Percentiles rank a stretch among this genome's conserved stretches.
Conservation (phyloP, 2,888 invertebrate genomes). For the Dynastes maya region DNA sequence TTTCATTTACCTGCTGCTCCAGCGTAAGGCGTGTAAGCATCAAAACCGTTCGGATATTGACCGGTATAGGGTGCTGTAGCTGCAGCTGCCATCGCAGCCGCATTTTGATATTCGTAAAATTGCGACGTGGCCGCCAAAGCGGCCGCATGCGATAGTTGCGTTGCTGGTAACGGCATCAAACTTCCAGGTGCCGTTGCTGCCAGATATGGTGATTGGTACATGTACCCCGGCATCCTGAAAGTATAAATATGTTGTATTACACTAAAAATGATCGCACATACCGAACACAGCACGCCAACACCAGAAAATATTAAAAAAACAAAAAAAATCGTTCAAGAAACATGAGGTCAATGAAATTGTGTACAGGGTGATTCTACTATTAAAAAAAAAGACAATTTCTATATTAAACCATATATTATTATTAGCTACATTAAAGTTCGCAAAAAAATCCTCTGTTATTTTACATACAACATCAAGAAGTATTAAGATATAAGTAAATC, state of each 20-base stretch:
- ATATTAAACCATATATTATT: conserved; percentile 47
- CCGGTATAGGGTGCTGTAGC: conserved; percentile 80
- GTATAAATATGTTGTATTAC: conserved; percentile 50
- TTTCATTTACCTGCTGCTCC: conserved; percentile 77
- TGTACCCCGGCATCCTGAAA: conserved; percentile 82
- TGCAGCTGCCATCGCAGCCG: conserved; percentile 79
- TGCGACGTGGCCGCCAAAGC: conserved; percentile 85
- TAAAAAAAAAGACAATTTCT: conserved; percentile 49
- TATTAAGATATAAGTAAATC: conserved; percentile 21
- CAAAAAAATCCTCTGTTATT: conserved; percentile 44
- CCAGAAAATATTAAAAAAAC: conserved; percentile 64
- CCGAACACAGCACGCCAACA: conserved; percentile 69
- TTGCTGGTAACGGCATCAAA: conserved; percentile 78
- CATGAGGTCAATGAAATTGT: conserved; percentile 48
- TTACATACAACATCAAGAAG: conserved; percentile 48
- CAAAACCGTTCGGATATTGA: conserved; percentile 83
- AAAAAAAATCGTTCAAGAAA: conserved; percentile 61
- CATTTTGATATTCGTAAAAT: conserved; percentile 86
- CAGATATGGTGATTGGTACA: conserved; percentile 83
- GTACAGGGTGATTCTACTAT: conserved; percentile 55
- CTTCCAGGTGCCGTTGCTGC: conserved; percentile 78
- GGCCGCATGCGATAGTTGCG: conserved; percentile 81
- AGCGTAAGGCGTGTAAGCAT: conserved; percentile 77
- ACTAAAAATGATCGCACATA: conserved; percentile 25
- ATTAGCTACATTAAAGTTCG: conserved; percentile 46